Evolutionary conservation across 2,797 vertebrate species (phyloP).

Genomic region (Neoniphon sammara): DNA sequence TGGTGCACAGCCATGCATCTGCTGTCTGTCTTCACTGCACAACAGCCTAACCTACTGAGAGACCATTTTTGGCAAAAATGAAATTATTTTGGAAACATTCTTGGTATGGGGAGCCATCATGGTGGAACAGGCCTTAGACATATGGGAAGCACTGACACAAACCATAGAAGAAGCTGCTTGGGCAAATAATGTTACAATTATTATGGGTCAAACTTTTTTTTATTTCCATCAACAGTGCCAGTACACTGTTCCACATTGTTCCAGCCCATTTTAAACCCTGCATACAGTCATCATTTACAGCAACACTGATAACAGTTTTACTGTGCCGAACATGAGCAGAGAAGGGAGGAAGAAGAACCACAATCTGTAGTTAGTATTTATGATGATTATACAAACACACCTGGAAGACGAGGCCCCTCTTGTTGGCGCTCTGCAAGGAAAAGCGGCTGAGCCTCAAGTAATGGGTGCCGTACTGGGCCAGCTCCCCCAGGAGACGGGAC

Average conservation of each 20-base stretch:
- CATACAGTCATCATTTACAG: neutral
- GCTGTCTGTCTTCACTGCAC: too few relatives aligned
- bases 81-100: too few relatives aligned
- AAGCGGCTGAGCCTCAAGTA: constrained; percentile 93
- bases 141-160: too few relatives aligned
- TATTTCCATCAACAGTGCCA: neutral
- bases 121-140: too few relatives aligned
- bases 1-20: too few relatives aligned
- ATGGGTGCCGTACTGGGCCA: constrained; percentile 92
- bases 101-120: too few relatives aligned
- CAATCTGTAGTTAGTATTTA: constrained; percentile 18
- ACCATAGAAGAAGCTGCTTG: too few relatives aligned
- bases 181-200: too few relatives aligned
- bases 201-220: too few relatives aligned
- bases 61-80: too few relatives aligned
- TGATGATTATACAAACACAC: constrained; percentile 82
- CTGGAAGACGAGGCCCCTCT: constrained; percentile 96
- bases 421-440: constrained; percentile 88
- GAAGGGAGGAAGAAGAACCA: constrained; percentile 3
- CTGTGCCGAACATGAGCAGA: constrained; percentile 8
- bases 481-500: constrained; percentile 88
- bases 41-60: too few relatives aligned
- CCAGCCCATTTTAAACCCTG: neutral
- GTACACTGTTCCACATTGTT: too few relatives aligned
- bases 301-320: constrained; percentile 57